Evolutionary conservation across 2,113 vertebrate genomes (phyloP).

Genomic region (Ictalurus punctatus): DNA sequence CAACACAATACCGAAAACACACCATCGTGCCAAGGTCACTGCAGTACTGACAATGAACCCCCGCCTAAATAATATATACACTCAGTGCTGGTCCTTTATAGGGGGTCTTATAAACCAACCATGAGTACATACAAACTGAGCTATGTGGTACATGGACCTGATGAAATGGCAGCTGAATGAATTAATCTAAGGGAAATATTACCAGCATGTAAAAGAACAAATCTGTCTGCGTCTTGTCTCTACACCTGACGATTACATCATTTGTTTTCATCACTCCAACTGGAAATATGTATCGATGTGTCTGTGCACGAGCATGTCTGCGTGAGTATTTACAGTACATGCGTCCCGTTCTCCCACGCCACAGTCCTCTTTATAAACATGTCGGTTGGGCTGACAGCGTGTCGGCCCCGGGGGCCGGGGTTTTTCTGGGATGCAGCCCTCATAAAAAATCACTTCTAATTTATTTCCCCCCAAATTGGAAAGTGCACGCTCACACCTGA

Average conservation of each 20-base stretch:
- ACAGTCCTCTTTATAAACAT: conserved; percentile 78
- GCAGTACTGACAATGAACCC: neutral
- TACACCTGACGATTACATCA: neutral
- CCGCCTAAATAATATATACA: neutral
- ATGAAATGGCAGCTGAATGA: neutral
- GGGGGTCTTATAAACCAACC: too few species aligned
- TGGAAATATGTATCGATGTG: conserved; percentile 3
- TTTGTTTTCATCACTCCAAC: neutral
- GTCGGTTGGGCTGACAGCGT: conserved; percentile 76
- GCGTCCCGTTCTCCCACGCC: conserved; percentile 52
- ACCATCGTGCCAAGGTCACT: neutral
- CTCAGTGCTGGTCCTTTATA: neutral
- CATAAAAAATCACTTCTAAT: conserved; percentile 99
- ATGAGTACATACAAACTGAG: neutral
- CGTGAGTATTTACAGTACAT: conserved; percentile 1
- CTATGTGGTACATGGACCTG: neutral
- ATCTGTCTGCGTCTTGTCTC: neutral
- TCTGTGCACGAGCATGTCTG: conserved; percentile 38
- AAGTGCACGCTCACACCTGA: conserved; percentile 99
- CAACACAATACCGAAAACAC: neutral
- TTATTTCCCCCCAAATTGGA: conserved; percentile 99
- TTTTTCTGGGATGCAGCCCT: conserved; percentile 80
- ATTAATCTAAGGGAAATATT: neutral
- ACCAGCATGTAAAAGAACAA: neutral
- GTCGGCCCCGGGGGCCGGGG: conserved; percentile 59